A percentile compares a stretch with the other conserved stretches of the same genome.
These are phyloP conservation scores for Phasia obesa DNA, from an alignment of 2,888 invertebrate genomes.

Conservation along the genomic window DNA sequence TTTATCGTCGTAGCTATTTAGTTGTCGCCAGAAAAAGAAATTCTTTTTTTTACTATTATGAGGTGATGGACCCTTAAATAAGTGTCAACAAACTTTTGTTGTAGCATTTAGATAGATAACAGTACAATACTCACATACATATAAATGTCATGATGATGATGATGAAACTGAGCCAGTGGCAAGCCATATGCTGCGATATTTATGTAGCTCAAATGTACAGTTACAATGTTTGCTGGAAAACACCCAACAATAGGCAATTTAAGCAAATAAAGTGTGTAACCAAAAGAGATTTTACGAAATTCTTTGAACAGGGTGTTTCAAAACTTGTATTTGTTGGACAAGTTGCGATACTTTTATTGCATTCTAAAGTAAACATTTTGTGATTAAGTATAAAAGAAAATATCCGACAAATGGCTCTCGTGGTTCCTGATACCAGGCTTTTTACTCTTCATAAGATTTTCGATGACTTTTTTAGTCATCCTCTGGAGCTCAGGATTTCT, in stretches of 20 bases:
- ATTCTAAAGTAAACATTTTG: no score
- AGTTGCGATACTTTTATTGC: no score
- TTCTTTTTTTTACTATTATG: conserved; percentile 34
- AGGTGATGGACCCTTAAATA: conserved; percentile 67
- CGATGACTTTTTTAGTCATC: no score
- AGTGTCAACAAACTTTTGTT: conserved; percentile 69
- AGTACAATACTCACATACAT: conserved; percentile 10
- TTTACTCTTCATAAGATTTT: no score
- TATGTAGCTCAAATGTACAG: conserved; percentile 36
- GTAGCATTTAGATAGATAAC: conserved; percentile 59
- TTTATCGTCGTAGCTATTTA: neutral
- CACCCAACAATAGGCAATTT: conserved; percentile 48
- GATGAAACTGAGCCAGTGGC: conserved; percentile 15
- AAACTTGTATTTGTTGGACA: no score
- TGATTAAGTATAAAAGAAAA: no score
- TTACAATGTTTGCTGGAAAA: conserved; percentile 55
- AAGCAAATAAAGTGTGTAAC: conserved; percentile 21
- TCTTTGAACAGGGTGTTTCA: no score
- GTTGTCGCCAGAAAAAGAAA: conserved; percentile 16
- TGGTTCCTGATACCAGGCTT: no score
- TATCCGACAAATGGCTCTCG: no score
- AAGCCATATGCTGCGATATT: conserved; percentile 48
- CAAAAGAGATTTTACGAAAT: conserved; percentile 13
- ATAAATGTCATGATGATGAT: conserved; percentile 10
- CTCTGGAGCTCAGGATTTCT: no score